Conservation (phyloP, 2,113 vertebrate genomes). For the Bubo scandiacus region DNA sequence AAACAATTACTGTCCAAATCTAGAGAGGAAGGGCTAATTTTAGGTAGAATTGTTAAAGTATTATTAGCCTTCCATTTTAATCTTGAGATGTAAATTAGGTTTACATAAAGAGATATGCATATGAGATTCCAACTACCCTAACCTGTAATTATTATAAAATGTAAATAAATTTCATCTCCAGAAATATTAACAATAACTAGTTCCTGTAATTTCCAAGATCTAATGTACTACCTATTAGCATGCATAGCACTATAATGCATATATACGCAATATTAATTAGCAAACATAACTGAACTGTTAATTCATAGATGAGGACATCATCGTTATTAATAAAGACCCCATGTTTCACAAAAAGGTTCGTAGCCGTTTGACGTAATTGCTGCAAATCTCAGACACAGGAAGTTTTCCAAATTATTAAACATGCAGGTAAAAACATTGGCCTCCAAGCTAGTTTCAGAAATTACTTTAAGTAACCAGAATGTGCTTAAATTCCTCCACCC, state of each 20-base stretch:
- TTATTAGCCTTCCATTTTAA: slow-evolving; percentile 9
- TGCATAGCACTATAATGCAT: neutral
- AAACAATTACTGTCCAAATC: neutral
- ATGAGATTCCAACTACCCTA: neutral
- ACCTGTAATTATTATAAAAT: neutral
- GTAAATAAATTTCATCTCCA: neutral
- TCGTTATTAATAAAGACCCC: neutral
- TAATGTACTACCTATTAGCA: neutral
- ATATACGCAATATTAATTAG: neutral
- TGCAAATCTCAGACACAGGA: neutral
- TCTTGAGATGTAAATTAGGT: neutral
- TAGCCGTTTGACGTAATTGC: neutral
- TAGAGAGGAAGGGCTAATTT: neutral
- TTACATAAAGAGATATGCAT: neutral
- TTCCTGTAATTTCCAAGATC: neutral
- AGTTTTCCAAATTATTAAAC: neutral
- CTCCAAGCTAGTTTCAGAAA: slow-evolving; percentile 40
- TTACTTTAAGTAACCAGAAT: neutral
- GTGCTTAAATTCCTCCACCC: neutral
- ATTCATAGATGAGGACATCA: neutral
- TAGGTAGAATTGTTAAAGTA: neutral
- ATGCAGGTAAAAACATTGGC: neutral
- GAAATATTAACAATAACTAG: neutral
- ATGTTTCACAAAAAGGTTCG: neutral
- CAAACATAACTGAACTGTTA: neutral